Evolutionary conservation across 2,888 invertebrate genomes (phyloP).

Genomic region (Pilophorus perplexus): DNA sequence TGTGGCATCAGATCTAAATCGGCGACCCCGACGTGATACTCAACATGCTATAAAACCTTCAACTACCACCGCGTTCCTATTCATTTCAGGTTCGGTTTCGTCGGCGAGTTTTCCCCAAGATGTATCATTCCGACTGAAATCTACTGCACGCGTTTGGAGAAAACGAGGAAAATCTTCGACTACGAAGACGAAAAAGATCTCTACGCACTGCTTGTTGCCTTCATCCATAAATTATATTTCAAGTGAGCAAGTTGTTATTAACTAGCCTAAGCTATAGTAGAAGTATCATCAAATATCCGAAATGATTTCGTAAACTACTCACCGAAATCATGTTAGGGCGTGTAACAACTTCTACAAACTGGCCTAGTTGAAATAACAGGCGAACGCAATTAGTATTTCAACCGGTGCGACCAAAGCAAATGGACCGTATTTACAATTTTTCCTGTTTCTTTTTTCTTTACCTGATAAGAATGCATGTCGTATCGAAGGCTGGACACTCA

Average conservation of each 20-base stretch:
- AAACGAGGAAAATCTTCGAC: constrained; percentile 63
- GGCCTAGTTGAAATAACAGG: too few relatives aligned
- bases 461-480: constrained; percentile 23
- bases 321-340: too few relatives aligned
- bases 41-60: too few relatives aligned
- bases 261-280: too few relatives aligned
- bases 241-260: constrained; percentile 62
- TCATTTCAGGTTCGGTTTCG: constrained; percentile 94
- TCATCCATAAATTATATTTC: constrained; percentile 83
- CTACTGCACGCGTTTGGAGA: constrained; percentile 63
- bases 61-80: too few relatives aligned
- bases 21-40: too few relatives aligned
- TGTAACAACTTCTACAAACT: too few relatives aligned
- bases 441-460: not conserved
- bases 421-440: not conserved
- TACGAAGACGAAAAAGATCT: constrained; percentile 67
- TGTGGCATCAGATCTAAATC: too few relatives aligned
- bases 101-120: constrained; percentile 82
- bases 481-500: too few relatives aligned
- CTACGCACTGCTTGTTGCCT: constrained; percentile 81
- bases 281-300: not conserved
- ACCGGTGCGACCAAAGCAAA: too few relatives aligned
- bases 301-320: not conserved
- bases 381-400: too few relatives aligned
- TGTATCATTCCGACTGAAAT: constrained; percentile 81